Evolutionary conservation across 2,888 invertebrate genomes (phyloP).

Genomic region (Lasiommata megera): DNA sequence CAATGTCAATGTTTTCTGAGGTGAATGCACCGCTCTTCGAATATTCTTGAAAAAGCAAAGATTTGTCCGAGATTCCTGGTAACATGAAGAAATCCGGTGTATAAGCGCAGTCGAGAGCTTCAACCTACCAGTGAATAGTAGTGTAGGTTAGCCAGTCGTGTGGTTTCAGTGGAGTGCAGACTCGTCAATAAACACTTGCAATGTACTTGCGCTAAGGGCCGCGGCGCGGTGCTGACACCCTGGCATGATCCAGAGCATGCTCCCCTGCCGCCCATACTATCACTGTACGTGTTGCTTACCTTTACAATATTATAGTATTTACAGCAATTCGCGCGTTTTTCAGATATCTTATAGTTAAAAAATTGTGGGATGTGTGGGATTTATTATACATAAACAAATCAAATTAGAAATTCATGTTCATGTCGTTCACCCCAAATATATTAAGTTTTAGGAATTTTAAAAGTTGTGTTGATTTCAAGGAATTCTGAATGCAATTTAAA

Average conservation of each 20-base stretch:
- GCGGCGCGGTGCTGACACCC: not conserved
- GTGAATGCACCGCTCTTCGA: constrained; percentile 1
- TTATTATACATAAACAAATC: too few relatives aligned
- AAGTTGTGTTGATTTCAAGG: too few relatives aligned
- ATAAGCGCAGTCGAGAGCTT: too few relatives aligned
- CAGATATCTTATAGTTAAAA: too few relatives aligned
- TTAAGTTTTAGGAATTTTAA: too few relatives aligned
- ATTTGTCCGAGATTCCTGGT: not conserved
- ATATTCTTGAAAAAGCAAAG: not conserved
- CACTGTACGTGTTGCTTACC: too few relatives aligned
- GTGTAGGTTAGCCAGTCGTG: not conserved
- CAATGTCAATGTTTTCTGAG: not conserved
- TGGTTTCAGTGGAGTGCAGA: not conserved
- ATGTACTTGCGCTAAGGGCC: not conserved
- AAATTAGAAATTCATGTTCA: too few relatives aligned
- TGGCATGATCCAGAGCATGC: not conserved
- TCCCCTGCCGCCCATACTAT: not conserved
- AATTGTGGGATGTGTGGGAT: too few relatives aligned
- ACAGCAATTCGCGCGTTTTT: not conserved
- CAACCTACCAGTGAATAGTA: not conserved
- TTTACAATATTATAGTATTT: not conserved
- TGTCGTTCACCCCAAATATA: too few relatives aligned
- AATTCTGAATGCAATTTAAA: too few relatives aligned
- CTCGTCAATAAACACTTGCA: not conserved
- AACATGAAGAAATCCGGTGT: not conserved